Conservation (phyloP, 2,113 vertebrate species). For the Lepus europaeus region DNA sequence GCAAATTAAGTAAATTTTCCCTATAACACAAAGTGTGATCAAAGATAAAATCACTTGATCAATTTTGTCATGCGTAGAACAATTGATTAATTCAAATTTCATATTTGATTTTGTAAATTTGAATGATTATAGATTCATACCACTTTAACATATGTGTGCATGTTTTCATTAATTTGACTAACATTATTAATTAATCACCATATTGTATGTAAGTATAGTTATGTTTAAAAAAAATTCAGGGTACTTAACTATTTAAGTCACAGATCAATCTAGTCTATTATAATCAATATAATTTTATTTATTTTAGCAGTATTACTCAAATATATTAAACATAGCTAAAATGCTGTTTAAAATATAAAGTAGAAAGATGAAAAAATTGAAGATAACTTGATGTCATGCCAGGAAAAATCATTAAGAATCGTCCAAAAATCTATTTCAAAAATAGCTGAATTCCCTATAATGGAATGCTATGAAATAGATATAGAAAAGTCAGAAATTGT, state of each 20-base stretch:
- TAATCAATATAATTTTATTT: neutral
- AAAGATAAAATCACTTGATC: neutral
- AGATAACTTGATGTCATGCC: neutral
- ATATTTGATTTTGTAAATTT: neutral
- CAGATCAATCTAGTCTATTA: neutral
- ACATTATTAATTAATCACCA: neutral
- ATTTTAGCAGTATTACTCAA: neutral
- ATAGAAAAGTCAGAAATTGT: neutral
- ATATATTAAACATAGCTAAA: neutral
- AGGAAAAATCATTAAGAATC: neutral
- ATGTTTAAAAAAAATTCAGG: neutral
- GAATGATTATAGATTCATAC: neutral
- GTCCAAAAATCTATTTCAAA: neutral
- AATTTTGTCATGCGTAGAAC: neutral
- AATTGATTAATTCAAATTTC: neutral
- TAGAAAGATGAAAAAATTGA: neutral
- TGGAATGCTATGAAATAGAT: neutral
- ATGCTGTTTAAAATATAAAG: neutral
- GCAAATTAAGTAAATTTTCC: neutral
- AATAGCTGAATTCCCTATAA: neutral
- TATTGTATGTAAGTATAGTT: neutral
- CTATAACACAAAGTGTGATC: neutral
- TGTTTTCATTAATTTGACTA: neutral
- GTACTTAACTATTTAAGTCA: neutral
- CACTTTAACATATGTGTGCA: too few species aligned